phyloP scores from a whole-genome alignment of 2,888 invertebrate genomes.

The Meiosimyza decipiens region DNA sequence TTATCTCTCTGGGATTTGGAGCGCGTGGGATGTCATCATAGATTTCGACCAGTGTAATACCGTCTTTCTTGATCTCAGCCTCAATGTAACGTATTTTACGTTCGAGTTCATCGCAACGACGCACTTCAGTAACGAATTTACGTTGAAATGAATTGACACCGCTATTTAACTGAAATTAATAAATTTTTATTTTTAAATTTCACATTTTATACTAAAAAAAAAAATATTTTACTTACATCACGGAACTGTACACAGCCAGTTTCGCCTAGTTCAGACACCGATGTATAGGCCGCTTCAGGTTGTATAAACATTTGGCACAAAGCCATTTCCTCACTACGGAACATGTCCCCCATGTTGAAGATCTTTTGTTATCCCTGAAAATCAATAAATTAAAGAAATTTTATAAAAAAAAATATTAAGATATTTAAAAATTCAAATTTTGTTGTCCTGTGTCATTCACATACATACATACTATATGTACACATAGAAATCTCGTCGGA shows the following conservation, averaged over 20 bases:
- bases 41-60: conserved; percentile 78
- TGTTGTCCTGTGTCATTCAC: too few species aligned
- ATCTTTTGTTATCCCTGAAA: conserved; percentile 47
- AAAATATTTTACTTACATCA: conserved; percentile 78
- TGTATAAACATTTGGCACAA: conserved; percentile 96
- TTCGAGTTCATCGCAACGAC: conserved; percentile 88
- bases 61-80: conserved; percentile 83
- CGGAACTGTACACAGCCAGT: conserved; percentile 95
- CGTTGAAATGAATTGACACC: conserved; percentile 86
- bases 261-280: conserved; percentile 95
- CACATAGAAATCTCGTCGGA: too few species aligned
- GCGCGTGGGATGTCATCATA: conserved; percentile 76
- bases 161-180: conserved; percentile 74
- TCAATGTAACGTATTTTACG: conserved; percentile 84
- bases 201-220: not conserved
- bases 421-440: too few species aligned
- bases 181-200: too few species aligned
- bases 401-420: too few species aligned
- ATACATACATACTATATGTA: too few species aligned
- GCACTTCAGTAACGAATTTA: conserved; percentile 87
- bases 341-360: conserved; percentile 80
- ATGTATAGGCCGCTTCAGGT: conserved; percentile 94
- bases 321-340: conserved; percentile 92
- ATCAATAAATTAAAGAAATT: conserved; percentile 9
- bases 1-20: conserved; percentile 82